These are phyloP conservation scores for Xanthia togata DNA, from an alignment of 2,888 invertebrate species.

Conservation along the genomic window DNA sequence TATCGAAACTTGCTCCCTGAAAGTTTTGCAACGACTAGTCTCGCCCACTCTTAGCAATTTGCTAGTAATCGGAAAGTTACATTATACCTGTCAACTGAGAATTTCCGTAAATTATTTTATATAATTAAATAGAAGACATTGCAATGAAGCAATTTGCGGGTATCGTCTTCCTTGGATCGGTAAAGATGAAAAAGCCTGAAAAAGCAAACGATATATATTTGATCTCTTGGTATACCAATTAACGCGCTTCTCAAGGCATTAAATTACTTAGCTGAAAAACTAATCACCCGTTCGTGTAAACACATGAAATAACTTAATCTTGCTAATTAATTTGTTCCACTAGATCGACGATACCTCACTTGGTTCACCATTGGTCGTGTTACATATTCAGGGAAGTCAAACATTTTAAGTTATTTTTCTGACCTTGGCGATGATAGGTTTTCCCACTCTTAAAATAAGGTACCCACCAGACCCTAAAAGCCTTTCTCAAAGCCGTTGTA, in stretches of 20 bases:
- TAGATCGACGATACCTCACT: background rate
- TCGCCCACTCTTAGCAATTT: conserved; percentile 46
- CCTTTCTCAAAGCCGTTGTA: no score
- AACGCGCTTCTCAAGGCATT: background rate
- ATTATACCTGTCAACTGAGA: conserved; percentile 35
- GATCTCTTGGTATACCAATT: no score
- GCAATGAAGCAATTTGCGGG: conserved; percentile 12
- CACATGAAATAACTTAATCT: background rate
- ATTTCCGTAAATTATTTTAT: conserved; percentile 41
- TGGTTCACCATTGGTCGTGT: background rate
- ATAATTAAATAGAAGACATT: conserved; percentile 1
- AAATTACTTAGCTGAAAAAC: background rate
- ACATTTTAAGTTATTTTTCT: no score
- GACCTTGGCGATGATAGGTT: no score
- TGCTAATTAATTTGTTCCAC: background rate
- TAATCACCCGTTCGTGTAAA: background rate
- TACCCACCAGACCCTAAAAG: no score
- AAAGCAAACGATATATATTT: no score
- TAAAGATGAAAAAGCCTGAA: background rate
- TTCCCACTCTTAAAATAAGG: no score
- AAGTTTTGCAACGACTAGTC: conserved; percentile 51
- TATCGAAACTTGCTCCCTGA: conserved; percentile 37
- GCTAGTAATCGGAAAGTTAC: conserved; percentile 35
- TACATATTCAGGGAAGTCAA: background rate
- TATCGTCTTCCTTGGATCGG: background rate